Base-by-base conservation (phyloP, 2,888 invertebrate species). In the Ormyrus rosae region DNA sequence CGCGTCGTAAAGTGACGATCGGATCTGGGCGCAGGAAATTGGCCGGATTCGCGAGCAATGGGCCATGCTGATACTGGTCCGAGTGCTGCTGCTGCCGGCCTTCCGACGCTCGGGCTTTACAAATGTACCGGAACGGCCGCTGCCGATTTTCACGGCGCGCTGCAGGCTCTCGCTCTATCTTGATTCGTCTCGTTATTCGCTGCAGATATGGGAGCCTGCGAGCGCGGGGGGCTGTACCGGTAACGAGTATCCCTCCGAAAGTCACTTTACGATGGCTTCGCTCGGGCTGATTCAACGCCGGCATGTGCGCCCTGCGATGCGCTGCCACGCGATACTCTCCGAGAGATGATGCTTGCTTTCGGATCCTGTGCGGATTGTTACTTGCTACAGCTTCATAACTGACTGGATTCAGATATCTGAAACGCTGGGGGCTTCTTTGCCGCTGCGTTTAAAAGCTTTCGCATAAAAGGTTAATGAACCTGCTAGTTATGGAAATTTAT, bases 1-100 rank as follows among this genome's bases (percentile, higher is more conserved):
- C 86, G 88, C 88, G 87, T 90, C 90, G 90, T 90, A 90, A 90
- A 90, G 90, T 90, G 90, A 88, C 89, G 89, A 90, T 90, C 89
- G 85, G 89, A 89, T 90, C 89, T 73, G 68, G 11, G 71, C 86
- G 88, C 87, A 87, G 90, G 90, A 90, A 90, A 90, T 90, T 90
- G 90, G 89, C 88, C 89, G 89, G 89, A 89, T 90, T 89, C 87
- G 87, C 87, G 87, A 84, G 89, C 90, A 90, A 90, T 91, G 90
- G 88, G 88, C 89, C 89, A 86, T 90, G 89, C 89, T 90, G 90
- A 88, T 89, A 89, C 84, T 82, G 82, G 82, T 81, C 74, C 82
- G 76, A 82, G 83, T 83, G 82, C 80, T 80, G 70, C 81, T 78
- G 82, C n/a, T 34, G 34, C 34, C 34, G 56, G 8, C 51, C 67